phyloP scores from a whole-genome alignment of 2,797 vertebrate species.

The Leontocebus nigricollis region DNA sequence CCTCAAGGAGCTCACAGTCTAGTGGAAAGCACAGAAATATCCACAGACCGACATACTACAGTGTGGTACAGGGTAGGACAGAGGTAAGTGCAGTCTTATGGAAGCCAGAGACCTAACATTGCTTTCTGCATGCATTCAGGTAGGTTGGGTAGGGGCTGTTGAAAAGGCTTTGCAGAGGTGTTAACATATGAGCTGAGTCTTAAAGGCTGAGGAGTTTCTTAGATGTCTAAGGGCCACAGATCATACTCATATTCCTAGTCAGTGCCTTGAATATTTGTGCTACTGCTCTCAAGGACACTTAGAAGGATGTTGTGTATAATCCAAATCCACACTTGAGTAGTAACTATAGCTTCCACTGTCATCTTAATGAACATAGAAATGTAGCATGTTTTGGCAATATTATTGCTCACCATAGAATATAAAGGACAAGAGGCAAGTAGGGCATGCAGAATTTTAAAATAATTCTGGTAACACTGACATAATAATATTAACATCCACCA shows the following conservation, averaged over 20 bases:
- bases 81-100: background rate
- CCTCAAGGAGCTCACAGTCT: conserved; percentile 38
- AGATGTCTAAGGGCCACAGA: background rate
- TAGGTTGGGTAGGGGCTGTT: background rate
- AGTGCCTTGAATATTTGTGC: background rate
- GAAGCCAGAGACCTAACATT: conserved; percentile 9
- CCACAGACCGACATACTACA: background rate
- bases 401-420: background rate
- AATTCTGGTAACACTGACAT: background rate
- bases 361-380: conserved; percentile 9
- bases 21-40: background rate
- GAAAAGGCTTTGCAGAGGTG: conserved; percentile 5
- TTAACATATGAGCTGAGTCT: conserved; percentile 21
- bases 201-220: background rate
- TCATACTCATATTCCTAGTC: conserved; percentile 5
- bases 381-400: background rate
- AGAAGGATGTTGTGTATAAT: background rate
- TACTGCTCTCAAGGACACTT: background rate
- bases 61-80: background rate
- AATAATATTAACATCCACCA: conserved; percentile 38
- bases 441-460: conserved; percentile 2
- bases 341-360: background rate
- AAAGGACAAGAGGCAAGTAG: background rate
- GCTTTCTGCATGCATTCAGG: background rate
- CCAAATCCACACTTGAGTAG: background rate